phyloP scores from a whole-genome alignment of 92 coral and sea anemone species.

The Chrysogorgia sp. region DNA sequence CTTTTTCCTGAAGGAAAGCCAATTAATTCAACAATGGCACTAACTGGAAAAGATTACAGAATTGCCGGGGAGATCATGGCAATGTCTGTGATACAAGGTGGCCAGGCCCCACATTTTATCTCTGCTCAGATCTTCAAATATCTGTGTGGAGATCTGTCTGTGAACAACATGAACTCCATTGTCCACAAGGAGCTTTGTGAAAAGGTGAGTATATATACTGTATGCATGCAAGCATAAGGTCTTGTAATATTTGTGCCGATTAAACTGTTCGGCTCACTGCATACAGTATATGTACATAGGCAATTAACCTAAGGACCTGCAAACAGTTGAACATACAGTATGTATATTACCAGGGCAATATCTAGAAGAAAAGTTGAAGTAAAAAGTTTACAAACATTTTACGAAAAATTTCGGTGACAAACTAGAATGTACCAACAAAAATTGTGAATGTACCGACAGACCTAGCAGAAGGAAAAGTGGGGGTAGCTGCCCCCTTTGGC shows the following conservation, averaged over 20 bases:
- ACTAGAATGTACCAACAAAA: too few relatives aligned
- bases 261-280: not conserved
- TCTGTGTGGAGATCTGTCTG: constrained; percentile 47
- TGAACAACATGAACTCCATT: constrained; percentile 46
- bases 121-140: constrained; percentile 43
- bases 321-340: too few relatives aligned
- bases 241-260: not conserved
- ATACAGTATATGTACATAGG: not conserved
- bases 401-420: too few relatives aligned
- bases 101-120: constrained; percentile 63
- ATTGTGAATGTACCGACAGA: too few relatives aligned
- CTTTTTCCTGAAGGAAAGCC: constrained; percentile 61
- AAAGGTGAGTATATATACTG: constrained; percentile 31
- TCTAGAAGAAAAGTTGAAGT: too few relatives aligned
- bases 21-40: constrained; percentile 45
- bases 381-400: too few relatives aligned
- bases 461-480: too few relatives aligned
- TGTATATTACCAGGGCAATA: too few relatives aligned
- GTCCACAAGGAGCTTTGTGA: constrained; percentile 41
- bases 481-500: too few relatives aligned
- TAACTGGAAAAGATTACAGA: constrained; percentile 45
- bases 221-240: too few relatives aligned
- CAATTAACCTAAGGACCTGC: too few relatives aligned
- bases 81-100: constrained; percentile 67
- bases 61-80: constrained; percentile 68